phyloP scores from a whole-genome alignment of 2,888 invertebrate genomes.

The Strigamia crassipes region DNA sequence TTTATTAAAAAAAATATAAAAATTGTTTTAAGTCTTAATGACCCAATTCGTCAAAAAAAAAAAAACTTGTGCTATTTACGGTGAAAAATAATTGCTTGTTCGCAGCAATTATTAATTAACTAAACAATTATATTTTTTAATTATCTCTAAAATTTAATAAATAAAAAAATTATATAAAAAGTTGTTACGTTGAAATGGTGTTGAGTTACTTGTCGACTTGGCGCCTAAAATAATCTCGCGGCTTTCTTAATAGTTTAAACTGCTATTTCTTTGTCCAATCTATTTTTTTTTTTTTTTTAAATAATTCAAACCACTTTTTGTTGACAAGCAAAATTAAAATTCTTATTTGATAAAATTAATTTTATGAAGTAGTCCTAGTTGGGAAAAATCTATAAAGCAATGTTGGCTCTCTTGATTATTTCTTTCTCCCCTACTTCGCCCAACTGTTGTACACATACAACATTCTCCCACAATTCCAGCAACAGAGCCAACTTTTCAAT shows the following conservation, averaged over 20 bases:
- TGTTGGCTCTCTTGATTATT: conserved; percentile 25
- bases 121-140: neutral
- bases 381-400: conserved; percentile 5
- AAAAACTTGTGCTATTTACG: neutral
- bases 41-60: neutral
- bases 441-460: conserved; percentile 13
- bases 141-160: no score
- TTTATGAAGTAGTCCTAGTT: neutral
- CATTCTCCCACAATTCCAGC: conserved; percentile 36
- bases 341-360: neutral
- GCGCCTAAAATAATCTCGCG: no score
- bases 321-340: neutral
- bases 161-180: neutral
- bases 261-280: neutral
- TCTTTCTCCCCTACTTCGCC: conserved; percentile 35
- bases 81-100: conserved; percentile 11
- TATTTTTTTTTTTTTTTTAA: neutral
- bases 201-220: no score
- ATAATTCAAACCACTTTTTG: no score
- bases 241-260: no score
- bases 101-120: neutral
- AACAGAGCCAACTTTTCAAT: conserved; percentile 37
- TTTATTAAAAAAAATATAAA: conserved; percentile 4
- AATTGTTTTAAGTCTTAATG: neutral
- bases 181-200: no score